Evolutionary conservation across 1,140 invertebrate species (phyloP).

Genomic region (Pantala flavescens): DNA sequence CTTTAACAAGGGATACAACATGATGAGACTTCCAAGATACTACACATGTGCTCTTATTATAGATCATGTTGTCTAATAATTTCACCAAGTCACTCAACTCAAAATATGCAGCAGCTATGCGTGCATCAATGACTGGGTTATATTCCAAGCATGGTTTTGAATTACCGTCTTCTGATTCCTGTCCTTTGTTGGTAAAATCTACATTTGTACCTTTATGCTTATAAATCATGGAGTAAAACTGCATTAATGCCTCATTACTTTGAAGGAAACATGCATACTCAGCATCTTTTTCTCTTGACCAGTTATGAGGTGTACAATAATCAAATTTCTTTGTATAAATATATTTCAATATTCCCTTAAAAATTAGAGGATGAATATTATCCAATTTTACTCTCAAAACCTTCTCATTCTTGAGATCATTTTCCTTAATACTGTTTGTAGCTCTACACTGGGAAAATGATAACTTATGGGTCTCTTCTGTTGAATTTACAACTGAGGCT

Average conservation of each 20-base stretch:
- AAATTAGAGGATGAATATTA: conserved; percentile 46
- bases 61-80: conserved; percentile 20
- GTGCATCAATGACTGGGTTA: background rate
- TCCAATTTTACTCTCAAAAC: conserved; percentile 31
- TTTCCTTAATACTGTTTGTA: conserved; percentile 34
- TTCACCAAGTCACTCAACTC: background rate
- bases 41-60: conserved; percentile 18
- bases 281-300: conserved; percentile 20
- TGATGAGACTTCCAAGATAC: too few species aligned
- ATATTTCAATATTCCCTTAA: conserved; percentile 50
- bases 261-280: background rate
- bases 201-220: too few species aligned
- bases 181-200: too few species aligned
- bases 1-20: too few species aligned
- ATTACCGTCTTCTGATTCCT: background rate
- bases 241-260: too few species aligned
- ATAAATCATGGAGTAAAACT: too few species aligned
- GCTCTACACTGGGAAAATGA: conserved; percentile 26
- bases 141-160: background rate
- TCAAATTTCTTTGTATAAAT: conserved; percentile 58
- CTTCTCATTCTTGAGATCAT: conserved; percentile 14
- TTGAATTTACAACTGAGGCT: background rate
- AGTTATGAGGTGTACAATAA: conserved; percentile 40
- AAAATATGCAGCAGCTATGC: conserved; percentile 27
- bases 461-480: background rate